These are phyloP conservation scores for Acrossocheilus wenchowensis DNA, from an alignment of 2,797 vertebrate species.

Conservation along the genomic window DNA sequence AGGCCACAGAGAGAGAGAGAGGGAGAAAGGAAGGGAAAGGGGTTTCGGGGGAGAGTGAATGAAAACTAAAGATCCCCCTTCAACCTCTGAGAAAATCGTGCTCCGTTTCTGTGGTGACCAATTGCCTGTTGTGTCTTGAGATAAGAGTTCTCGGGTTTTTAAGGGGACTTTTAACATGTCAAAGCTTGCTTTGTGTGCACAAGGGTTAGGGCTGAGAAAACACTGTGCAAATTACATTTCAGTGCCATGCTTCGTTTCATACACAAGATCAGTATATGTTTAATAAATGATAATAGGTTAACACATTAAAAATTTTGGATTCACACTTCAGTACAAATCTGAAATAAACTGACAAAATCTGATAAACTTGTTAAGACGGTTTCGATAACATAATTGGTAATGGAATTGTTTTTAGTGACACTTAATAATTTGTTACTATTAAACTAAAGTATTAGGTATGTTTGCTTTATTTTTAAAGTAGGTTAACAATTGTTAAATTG, in stretches of 20 bases:
- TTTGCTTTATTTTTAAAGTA: no score
- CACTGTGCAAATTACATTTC: slow-evolving; percentile 27
- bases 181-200: slow-evolving; percentile 40
- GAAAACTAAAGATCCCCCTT: slow-evolving; percentile 30
- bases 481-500: no score
- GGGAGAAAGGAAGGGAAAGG: background rate
- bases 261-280: background rate
- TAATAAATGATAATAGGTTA: background rate
- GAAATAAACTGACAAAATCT: background rate
- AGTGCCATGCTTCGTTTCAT: slow-evolving; percentile 25
- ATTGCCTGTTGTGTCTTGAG: slow-evolving; percentile 29
- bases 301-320: background rate
- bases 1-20: slow-evolving; percentile 1
- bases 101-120: slow-evolving; percentile 8
- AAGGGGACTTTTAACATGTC: slow-evolving; percentile 45
- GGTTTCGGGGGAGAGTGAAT: background rate
- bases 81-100: slow-evolving; percentile 1
- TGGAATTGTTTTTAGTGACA: background rate
- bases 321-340: background rate
- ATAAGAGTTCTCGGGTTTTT: slow-evolving; percentile 22
- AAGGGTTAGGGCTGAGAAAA: slow-evolving; percentile 51
- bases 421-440: no score
- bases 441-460: no score
- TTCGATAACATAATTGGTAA: background rate
- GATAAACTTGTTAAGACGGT: no score